Percentiles rank a stretch among this genome's conserved stretches.
Evolutionary conservation across 2,113 vertebrate genomes (phyloP).

Genomic region (Caretta caretta): DNA sequence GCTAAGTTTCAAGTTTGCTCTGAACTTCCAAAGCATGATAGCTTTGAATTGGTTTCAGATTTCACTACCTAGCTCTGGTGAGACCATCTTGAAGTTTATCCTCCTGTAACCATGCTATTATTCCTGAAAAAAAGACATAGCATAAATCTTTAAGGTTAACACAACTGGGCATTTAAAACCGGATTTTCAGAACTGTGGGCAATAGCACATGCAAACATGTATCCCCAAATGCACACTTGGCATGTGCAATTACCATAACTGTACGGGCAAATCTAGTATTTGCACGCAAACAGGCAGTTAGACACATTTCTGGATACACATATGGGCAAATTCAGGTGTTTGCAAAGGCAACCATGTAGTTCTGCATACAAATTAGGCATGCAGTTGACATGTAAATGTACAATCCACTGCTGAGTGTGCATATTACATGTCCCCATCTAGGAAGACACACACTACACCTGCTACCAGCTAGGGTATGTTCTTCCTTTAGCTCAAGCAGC

Average conservation of each 20-base stretch:
- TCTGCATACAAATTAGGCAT: background rate
- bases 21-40: background rate
- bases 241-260: background rate
- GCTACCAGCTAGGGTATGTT: accelerated
- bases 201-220: background rate
- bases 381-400: accelerated
- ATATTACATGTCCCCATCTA: background rate
- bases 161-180: accelerated
- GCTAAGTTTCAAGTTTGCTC: background rate
- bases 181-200: background rate
- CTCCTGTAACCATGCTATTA: accelerated
- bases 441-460: accelerated
- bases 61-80: background rate
- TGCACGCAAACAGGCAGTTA: accelerated
- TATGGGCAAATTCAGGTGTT: background rate
- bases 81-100: background rate
- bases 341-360: background rate
- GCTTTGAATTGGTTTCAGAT: background rate
- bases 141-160: background rate
- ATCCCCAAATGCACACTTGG: background rate
- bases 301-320: background rate
- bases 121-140: background rate
- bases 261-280: background rate
- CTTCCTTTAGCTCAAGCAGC: background rate
- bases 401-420: accelerated